Evolutionary conservation across 92 coral and sea anemone species (phyloP), one percentile per base, ranked within the genome.

Genomic region (Heteractis magnifica): DNA sequence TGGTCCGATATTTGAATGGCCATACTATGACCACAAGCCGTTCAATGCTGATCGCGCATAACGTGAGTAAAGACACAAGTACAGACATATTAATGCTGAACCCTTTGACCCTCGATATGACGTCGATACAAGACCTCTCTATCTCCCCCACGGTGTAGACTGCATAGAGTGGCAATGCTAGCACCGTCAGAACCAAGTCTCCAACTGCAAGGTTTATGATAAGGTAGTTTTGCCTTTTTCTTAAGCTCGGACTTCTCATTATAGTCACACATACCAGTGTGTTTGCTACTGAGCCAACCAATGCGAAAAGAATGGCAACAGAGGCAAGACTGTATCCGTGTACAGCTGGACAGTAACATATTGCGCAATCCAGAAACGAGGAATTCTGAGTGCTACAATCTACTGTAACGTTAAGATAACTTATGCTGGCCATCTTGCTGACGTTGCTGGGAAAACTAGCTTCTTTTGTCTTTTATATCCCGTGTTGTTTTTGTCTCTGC

Each of bases 141-240:
- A 65, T 78, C 81, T 78, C 81, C 72, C 71, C 81, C 60, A 78
- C 19, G 71, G 71, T 78, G 65, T 78, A 78, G 12, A 78, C 70
- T 10, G 81, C 81, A 55, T 78, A 26, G 34, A 78, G 51, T 21
- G 81, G 81, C 44, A 78, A 50, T 34, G 68, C 65, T 6, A 78
- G 7, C 21, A 51, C 81, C 12, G 81, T 78, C 41, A 78, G 71
- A 19, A 44, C 41, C 68, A 78, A 55, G 23, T 78, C 81, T 65
- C 81, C 81, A 51, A 78, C 20, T 20, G 81, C 58, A 23, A 78
- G 71, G 50, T 79, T 79, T 34, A 60, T 51, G 6, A 79, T 79
- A 10, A 79, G 34, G 55, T 79, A 79, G 82, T 79, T 79, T 18
- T 59, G 73, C 10, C 49, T 59, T 52, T 79, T 79, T 52, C 82